Base-by-base conservation (phyloP, 2,888 invertebrate genomes). In the Shargacucullia verbasci region DNA sequence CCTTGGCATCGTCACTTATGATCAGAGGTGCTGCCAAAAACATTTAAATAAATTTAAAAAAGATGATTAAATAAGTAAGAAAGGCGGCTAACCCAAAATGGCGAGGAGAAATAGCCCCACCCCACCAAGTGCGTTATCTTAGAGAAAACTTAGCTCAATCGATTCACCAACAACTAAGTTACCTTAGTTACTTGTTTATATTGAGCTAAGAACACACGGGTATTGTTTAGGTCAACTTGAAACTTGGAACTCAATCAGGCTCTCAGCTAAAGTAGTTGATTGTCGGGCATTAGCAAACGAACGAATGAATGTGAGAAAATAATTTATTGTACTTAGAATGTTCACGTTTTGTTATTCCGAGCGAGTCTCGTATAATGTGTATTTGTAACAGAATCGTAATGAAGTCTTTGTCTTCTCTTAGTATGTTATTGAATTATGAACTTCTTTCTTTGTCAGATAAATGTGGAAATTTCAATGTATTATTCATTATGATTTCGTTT, bases 181-280 rank as follows among this genome's bases (percentile, higher is more conserved):
- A 59, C 68, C 58, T 56, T 41, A 59, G 59, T 73, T 65, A 39
- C 46, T 61, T 64, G 54, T 73, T 59, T 73, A 67, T 63, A 72
- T 52, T 56, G 37, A 72, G 74, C 70, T 64, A 60, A 74, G 70
- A 79, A 60, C 71, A 76, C 74, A 75, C 73, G 69, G 69, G 78
- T 73, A 74, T 73, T 78, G 79, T 76, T 76, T 60, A 70, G 76
- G 80, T 80, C 70, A 66, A 79, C 78, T 76, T 76, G 41, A 10
- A 73, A 76, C 69, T 73, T 50, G 50, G 59, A 79, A 78, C 70
- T 76, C 69, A 70, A 61, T 75, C 73, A 75, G 45, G 38, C 38
- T 45, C 15, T 11, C 44, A 50, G 50, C 55, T 44, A 29, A 56
- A 64, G 56, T 69, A 62, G 69, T 72, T 69, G 76, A 72, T 60